A percentile compares a stretch with the other conserved stretches of the same genome.
Evolutionary conservation across 1,140 invertebrate genomes (phyloP).

Genomic region (Zaprionus nigranus): DNA sequence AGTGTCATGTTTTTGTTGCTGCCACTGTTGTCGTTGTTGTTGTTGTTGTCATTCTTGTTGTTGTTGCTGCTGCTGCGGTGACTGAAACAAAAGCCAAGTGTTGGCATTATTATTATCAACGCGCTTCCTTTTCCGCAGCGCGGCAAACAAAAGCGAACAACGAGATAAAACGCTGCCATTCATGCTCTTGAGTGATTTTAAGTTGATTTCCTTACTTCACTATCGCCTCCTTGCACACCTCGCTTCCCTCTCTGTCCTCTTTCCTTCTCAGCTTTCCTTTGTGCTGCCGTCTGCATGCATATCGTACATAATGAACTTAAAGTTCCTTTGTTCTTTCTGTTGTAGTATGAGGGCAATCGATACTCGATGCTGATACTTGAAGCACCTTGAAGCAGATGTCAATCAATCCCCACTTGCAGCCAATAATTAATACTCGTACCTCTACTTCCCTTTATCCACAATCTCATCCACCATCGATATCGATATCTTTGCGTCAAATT

Average conservation of each 20-base stretch:
- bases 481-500: conserved; percentile 13
- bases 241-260: not conserved
- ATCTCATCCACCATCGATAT: not conserved
- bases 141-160: conserved; percentile 57
- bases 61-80: conserved; percentile 48
- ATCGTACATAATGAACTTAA: conserved; percentile 36
- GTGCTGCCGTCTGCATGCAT: conserved; percentile 14
- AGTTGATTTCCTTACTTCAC: conserved; percentile 68
- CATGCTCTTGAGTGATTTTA: conserved; percentile 80
- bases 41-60: conserved; percentile 49
- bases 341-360: conserved; percentile 27
- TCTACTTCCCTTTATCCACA: not conserved
- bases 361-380: conserved; percentile 1
- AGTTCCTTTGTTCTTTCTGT: conserved; percentile 41
- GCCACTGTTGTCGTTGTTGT: conserved; percentile 24
- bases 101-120: conserved; percentile 78
- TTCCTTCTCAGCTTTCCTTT: not conserved
- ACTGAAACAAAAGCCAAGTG: conserved; percentile 78
- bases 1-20: conserved; percentile 71
- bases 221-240: conserved; percentile 3
- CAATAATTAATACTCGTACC: conserved; percentile 6
- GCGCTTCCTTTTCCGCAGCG: conserved; percentile 76
- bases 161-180: conserved; percentile 72
- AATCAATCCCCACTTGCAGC: conserved; percentile 31
- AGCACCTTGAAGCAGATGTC: conserved; percentile 25